These are phyloP conservation scores for Drosophila biarmipes DNA, from an alignment of 1,140 invertebrate genomes.

Conservation along the genomic window DNA sequence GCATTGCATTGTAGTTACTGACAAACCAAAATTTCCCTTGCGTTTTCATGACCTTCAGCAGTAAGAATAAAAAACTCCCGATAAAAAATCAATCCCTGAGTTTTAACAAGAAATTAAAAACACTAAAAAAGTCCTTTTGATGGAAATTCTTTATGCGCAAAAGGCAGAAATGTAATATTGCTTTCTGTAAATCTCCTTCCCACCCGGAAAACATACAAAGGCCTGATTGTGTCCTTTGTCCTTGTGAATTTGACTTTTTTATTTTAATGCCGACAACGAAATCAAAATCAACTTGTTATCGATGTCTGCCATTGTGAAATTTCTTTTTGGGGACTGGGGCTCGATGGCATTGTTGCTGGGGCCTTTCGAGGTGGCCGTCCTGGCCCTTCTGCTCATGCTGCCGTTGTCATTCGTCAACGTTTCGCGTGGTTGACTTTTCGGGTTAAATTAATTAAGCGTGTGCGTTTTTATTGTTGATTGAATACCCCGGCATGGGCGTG, in stretches of 20 bases:
- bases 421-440: constrained; percentile 75
- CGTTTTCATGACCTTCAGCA: neutral
- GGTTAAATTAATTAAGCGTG: constrained; percentile 82
- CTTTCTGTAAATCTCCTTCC: constrained; percentile 1
- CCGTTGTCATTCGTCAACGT: constrained; percentile 55
- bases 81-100: too few species aligned
- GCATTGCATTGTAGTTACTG: neutral
- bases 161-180: neutral
- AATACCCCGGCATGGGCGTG: constrained; percentile 36
- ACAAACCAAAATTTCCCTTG: too few species aligned
- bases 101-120: too few species aligned
- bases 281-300: constrained; percentile 79
- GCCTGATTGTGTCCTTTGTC: constrained; percentile 65
- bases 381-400: constrained; percentile 5
- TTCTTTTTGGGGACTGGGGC: constrained; percentile 21
- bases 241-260: constrained; percentile 63
- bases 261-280: constrained; percentile 70
- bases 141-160: neutral
- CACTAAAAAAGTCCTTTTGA: neutral
- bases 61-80: neutral
- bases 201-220: constrained; percentile 19
- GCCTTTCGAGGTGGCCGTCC: constrained; percentile 13
- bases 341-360: constrained; percentile 1
- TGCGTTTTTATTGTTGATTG: constrained; percentile 81
- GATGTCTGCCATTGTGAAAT: constrained; percentile 68